phyloP scores from a whole-genome alignment of 2,797 vertebrate species.

The Sebastes vulpes region DNA sequence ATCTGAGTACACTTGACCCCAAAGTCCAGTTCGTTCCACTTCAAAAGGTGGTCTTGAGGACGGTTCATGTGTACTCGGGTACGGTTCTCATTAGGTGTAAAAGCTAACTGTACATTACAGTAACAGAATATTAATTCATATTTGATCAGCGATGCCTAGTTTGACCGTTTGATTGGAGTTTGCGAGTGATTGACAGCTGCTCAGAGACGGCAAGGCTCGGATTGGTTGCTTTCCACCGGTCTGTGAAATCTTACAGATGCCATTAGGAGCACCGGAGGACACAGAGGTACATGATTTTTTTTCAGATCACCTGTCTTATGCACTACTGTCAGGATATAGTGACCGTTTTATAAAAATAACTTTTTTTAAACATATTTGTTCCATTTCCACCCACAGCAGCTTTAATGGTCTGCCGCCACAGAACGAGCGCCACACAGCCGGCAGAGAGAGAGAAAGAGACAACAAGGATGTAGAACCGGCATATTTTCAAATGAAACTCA shows the following conservation, averaged over 20 bases:
- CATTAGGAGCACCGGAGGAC: background rate
- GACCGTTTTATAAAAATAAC: too few species aligned
- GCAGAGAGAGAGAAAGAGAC: too few species aligned
- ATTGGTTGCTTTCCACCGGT: too few species aligned
- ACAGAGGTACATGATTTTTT: background rate
- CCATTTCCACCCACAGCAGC: too few species aligned
- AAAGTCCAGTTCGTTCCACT: background rate
- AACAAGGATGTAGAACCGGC: background rate
- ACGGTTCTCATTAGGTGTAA: too few species aligned
- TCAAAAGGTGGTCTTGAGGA: background rate
- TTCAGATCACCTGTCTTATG: too few species aligned
- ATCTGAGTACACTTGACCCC: background rate
- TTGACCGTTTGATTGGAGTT: background rate
- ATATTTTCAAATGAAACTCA: fast-evolving
- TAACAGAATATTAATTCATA: background rate
- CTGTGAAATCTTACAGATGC: background rate
- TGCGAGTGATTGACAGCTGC: background rate
- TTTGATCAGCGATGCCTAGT: background rate
- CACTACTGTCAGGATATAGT: too few species aligned
- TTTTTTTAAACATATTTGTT: too few species aligned
- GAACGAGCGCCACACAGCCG: too few species aligned
- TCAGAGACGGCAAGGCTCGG: background rate
- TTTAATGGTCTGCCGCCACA: too few species aligned
- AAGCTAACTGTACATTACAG: background rate
- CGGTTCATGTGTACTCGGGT: too few species aligned